Evolutionary conservation across 2,888 invertebrate species (phyloP).

Genomic region (Miltochrista miniata): DNA sequence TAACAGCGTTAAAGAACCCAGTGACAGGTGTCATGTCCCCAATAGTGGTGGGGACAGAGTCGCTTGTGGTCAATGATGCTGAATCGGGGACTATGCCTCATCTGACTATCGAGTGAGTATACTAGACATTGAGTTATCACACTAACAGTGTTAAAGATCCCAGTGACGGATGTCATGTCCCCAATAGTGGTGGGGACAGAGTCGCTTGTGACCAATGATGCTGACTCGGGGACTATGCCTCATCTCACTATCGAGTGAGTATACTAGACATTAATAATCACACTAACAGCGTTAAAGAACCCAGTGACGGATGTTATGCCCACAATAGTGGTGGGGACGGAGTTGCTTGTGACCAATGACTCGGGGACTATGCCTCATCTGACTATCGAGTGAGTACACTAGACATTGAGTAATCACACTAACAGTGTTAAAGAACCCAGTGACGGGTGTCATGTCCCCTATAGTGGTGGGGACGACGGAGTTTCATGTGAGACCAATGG

Average conservation of each 20-base stretch:
- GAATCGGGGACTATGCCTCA: no score
- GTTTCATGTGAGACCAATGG: conserved; percentile 36
- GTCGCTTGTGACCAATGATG: conserved; percentile 35
- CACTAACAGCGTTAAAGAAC: conserved; percentile 59
- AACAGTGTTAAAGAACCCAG: conserved; percentile 55
- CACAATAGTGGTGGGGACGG: conserved; percentile 61
- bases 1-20: no score
- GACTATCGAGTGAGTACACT: conserved; percentile 59
- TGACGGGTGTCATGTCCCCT: conserved; percentile 60
- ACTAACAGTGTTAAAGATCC: conserved; percentile 57
- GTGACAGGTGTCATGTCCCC: no score
- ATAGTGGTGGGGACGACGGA: conserved; percentile 59
- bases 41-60: no score
- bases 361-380: conserved; percentile 51
- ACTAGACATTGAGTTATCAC: no score
- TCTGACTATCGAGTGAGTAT: no score
- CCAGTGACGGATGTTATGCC: conserved; percentile 56
- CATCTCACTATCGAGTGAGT: conserved; percentile 58
- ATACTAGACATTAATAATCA: no score
- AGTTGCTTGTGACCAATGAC: conserved; percentile 38
- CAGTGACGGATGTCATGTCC: conserved; percentile 55
- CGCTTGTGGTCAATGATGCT: no score
- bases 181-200: conserved; percentile 64
- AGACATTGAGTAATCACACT: no score
- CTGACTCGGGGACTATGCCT: conserved; percentile 43